These are phyloP conservation scores for Drosophila recens DNA, from an alignment of 2,888 invertebrate species.

Conservation along the genomic window DNA sequence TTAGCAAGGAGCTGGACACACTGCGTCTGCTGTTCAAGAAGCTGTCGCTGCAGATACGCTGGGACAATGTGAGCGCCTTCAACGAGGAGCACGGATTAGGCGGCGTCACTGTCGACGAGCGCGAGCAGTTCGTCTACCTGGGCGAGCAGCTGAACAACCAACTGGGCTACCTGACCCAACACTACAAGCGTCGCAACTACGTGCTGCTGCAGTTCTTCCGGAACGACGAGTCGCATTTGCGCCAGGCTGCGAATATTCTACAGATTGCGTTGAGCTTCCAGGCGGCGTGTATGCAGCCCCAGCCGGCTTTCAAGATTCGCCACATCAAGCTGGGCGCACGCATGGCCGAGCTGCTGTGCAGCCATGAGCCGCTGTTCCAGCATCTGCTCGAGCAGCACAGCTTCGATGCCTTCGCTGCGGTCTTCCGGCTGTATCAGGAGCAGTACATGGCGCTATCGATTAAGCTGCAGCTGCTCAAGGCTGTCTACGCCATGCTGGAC, in stretches of 20 bases:
- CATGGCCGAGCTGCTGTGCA: slow-evolving; percentile 90
- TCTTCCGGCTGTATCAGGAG: slow-evolving; percentile 92
- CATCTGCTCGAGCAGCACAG: slow-evolving; percentile 81
- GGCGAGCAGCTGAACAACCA: slow-evolving; percentile 88
- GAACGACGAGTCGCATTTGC: slow-evolving; percentile 66
- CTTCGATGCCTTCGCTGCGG: slow-evolving; percentile 82
- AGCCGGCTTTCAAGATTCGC: slow-evolving; percentile 95
- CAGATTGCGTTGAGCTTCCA: slow-evolving; percentile 93
- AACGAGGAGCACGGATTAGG: slow-evolving; percentile 86
- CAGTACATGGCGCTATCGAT: slow-evolving; percentile 96
- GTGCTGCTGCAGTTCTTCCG: slow-evolving; percentile 78
- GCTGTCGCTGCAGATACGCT: slow-evolving; percentile 79
- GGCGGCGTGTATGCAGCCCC: slow-evolving; percentile 93
- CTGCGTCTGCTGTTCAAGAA: slow-evolving; percentile 77
- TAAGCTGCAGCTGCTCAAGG: slow-evolving; percentile 93
- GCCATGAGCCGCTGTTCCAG: slow-evolving; percentile 70
- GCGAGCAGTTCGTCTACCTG: slow-evolving; percentile 91
- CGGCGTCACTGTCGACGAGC: slow-evolving; percentile 87
- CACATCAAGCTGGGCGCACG: slow-evolving; percentile 97
- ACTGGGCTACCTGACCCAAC: slow-evolving; percentile 76
- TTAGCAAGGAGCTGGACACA: slow-evolving; percentile 80
- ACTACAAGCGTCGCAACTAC: slow-evolving; percentile 75
- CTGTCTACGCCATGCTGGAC: slow-evolving; percentile 92
- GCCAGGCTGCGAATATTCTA: slow-evolving; percentile 83
- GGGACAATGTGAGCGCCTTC: slow-evolving; percentile 83